Conservation (phyloP, 2,888 invertebrate genomes). For the Malthinus flaveolus region DNA sequence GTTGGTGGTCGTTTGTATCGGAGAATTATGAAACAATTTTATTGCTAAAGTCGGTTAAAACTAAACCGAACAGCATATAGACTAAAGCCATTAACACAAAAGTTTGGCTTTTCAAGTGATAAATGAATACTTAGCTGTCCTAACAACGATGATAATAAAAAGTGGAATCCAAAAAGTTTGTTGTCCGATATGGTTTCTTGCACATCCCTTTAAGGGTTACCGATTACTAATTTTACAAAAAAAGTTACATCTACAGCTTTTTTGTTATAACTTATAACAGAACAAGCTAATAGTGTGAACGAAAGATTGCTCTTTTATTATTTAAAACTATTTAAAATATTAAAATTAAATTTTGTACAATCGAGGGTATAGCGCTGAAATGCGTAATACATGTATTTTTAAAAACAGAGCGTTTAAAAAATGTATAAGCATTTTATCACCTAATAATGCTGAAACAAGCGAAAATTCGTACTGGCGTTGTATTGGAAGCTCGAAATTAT, state of each 20-base stretch:
- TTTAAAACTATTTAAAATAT: too few relatives aligned
- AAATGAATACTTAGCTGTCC: constrained; percentile 47
- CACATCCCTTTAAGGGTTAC: constrained; percentile 33
- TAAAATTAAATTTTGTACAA: too few relatives aligned
- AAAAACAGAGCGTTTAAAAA: too few relatives aligned
- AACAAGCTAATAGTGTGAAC: too few relatives aligned
- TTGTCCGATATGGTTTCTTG: constrained; percentile 36
- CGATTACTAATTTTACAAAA: constrained; percentile 37
- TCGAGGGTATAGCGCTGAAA: too few relatives aligned
- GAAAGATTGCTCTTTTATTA: too few relatives aligned
- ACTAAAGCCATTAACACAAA: constrained; percentile 37
- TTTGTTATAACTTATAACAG: too few relatives aligned
- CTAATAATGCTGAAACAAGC: too few relatives aligned
- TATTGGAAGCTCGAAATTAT: too few relatives aligned
- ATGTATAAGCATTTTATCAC: too few relatives aligned
- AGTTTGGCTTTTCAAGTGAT: constrained; percentile 44
- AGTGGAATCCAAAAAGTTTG: constrained; percentile 43
- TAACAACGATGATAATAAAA: constrained; percentile 43
- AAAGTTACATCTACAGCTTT: constrained; percentile 16
- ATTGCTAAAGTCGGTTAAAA: constrained; percentile 26
- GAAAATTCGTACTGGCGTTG: too few relatives aligned
- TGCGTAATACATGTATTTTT: too few relatives aligned
- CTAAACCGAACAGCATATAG: constrained; percentile 29
- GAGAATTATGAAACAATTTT: constrained; percentile 23
- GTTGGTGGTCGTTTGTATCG: constrained; percentile 8